These are phyloP conservation scores for Glaucomys volans DNA, from an alignment of 2,113 vertebrate genomes.

Conservation along the genomic window DNA sequence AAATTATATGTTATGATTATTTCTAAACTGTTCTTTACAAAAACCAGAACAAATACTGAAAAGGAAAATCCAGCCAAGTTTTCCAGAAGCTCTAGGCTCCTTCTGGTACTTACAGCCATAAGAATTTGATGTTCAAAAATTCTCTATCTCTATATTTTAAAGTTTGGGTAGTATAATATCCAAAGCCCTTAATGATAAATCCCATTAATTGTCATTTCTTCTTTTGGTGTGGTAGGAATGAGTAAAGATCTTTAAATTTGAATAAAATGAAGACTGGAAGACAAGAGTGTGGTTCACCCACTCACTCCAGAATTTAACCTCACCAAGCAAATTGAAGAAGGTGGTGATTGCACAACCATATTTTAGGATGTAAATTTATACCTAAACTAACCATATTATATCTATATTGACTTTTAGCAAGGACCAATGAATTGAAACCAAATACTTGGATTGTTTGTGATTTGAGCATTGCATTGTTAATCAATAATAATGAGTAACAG, in stretches of 20 bases:
- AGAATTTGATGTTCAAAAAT: constrained; percentile 13
- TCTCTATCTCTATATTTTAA: not conserved
- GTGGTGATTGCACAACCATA: not conserved
- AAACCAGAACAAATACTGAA: constrained; percentile 36
- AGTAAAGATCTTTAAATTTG: not conserved
- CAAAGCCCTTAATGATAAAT: not conserved
- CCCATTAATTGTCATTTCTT: not conserved
- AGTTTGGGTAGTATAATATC: not conserved
- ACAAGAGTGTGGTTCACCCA: not conserved
- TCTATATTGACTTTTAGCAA: not conserved
- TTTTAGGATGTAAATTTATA: not conserved
- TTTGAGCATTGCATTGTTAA: not conserved
- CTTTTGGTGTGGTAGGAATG: not conserved
- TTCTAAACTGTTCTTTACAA: constrained; percentile 61
- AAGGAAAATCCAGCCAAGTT: constrained; percentile 46
- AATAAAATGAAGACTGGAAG: not conserved
- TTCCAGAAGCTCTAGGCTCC: not conserved
- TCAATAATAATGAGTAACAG: not conserved
- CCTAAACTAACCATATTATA: not conserved
- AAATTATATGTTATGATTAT: constrained; percentile 54
- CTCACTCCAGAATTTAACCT: not conserved
- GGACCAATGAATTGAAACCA: not conserved
- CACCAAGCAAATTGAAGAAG: not conserved
- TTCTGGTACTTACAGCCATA: not conserved
- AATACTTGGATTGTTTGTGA: constrained; percentile 22